These are phyloP conservation scores for Callosobruchus maculatus DNA, from an alignment of 2,888 invertebrate genomes.

Conservation along the genomic window DNA sequence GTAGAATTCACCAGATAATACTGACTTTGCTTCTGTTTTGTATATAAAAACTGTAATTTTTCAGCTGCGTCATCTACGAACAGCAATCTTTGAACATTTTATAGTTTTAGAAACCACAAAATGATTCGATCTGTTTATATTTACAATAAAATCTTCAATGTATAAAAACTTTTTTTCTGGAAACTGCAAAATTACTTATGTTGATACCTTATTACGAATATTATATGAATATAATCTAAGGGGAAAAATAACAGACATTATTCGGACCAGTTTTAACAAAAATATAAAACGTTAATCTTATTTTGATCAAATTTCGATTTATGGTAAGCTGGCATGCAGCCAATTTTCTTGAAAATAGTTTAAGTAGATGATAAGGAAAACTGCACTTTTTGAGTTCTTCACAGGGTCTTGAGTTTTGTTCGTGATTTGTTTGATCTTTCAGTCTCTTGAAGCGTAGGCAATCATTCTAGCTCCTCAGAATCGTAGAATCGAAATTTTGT, in stretches of 20 bases:
- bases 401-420: too few species aligned
- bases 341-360: background rate
- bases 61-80: background rate
- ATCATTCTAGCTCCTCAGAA: too few species aligned
- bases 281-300: background rate
- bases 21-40: background rate
- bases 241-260: background rate
- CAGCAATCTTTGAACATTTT: background rate
- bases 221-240: background rate
- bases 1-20: slow-evolving; percentile 10
- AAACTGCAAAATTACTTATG: background rate
- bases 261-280: background rate
- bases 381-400: too few species aligned
- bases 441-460: too few species aligned
- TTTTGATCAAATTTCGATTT: background rate
- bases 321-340: background rate
- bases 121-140: background rate
- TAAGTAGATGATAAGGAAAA: too few species aligned
- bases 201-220: background rate
- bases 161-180: background rate
- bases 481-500: too few species aligned
- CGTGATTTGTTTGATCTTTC: too few species aligned
- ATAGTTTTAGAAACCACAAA: background rate
- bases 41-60: background rate
- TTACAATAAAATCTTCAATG: background rate